Conservation (phyloP, 2,888 invertebrate genomes). For the Polydrusus pterygomalis region DNA sequence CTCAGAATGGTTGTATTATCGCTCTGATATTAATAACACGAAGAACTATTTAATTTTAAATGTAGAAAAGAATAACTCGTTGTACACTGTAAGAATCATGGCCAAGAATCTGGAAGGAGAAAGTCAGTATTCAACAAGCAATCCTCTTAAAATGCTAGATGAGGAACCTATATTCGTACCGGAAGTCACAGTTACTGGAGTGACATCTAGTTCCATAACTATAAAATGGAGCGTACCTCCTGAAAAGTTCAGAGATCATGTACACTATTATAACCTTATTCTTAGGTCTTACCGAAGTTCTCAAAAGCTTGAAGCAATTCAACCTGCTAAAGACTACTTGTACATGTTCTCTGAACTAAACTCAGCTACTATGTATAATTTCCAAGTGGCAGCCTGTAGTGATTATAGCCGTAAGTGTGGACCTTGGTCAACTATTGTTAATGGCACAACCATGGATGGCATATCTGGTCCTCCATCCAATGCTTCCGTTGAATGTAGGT, state of each 20-base stretch:
- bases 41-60: constrained; percentile 82
- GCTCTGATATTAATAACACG: constrained; percentile 77
- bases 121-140: constrained; percentile 75
- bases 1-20: constrained; percentile 76
- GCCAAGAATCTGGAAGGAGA: constrained; percentile 81
- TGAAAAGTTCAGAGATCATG: constrained; percentile 78
- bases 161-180: constrained; percentile 87
- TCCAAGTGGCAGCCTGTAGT: constrained; percentile 88
- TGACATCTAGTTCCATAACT: constrained; percentile 83
- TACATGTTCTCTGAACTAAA: constrained; percentile 87
- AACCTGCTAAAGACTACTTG: constrained; percentile 80
- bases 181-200: constrained; percentile 84
- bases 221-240: constrained; percentile 86
- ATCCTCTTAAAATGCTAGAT: constrained; percentile 78
- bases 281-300: constrained; percentile 76
- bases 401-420: constrained; percentile 86
- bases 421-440: constrained; percentile 84
- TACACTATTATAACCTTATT: constrained; percentile 84
- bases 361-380: constrained; percentile 87
- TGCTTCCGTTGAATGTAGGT: constrained; percentile 79
- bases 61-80: constrained; percentile 76
- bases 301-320: constrained; percentile 76
- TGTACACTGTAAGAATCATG: constrained; percentile 80
- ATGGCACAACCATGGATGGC: constrained; percentile 90
- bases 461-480: constrained; percentile 84